Evolutionary conservation across 2,888 invertebrate genomes (phyloP).

Genomic region (Lepetodrilus schrolli): DNA sequence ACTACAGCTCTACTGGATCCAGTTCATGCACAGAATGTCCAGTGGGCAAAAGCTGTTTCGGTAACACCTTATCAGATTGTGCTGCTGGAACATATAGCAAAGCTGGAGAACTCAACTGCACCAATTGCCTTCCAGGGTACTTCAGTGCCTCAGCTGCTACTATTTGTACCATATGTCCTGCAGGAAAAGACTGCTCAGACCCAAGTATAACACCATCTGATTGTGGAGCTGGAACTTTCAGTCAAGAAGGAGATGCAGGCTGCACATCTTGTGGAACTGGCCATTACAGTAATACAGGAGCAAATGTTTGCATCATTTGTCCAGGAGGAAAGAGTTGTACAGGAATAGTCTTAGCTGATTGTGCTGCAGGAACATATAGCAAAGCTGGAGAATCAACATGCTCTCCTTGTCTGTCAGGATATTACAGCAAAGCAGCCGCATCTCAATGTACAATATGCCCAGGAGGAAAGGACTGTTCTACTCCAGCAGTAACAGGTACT

Average conservation of each 20-base stretch:
- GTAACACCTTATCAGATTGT: constrained; percentile 54
- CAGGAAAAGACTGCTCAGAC: constrained; percentile 54
- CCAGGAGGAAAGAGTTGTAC: constrained; percentile 45
- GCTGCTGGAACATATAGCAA: constrained; percentile 60
- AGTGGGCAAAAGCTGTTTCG: constrained; percentile 56
- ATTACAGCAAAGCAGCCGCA: constrained; percentile 51
- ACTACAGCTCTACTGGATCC: constrained; percentile 38
- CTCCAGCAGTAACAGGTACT: constrained; percentile 37
- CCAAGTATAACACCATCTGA: constrained; percentile 40
- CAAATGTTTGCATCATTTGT: constrained; percentile 48
- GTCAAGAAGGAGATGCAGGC: constrained; percentile 41
- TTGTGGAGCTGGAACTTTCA: constrained; percentile 62
- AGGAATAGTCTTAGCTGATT: constrained; percentile 27
- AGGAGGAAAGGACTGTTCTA: constrained; percentile 54
- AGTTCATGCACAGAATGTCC: constrained; percentile 61
- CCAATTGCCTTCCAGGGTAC: constrained; percentile 48
- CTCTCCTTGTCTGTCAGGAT: constrained; percentile 39
- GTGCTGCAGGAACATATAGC: constrained; percentile 44
- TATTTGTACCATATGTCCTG: constrained; percentile 59
- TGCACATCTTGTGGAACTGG: constrained; percentile 44
- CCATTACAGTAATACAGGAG: constrained; percentile 50
- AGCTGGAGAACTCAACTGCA: constrained; percentile 58
- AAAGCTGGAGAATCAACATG: constrained; percentile 30
- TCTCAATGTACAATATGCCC: constrained; percentile 59
- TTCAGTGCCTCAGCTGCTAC: constrained; percentile 52